phyloP scores from a whole-genome alignment of 2,113 vertebrate species.

The Larimichthys crocea region DNA sequence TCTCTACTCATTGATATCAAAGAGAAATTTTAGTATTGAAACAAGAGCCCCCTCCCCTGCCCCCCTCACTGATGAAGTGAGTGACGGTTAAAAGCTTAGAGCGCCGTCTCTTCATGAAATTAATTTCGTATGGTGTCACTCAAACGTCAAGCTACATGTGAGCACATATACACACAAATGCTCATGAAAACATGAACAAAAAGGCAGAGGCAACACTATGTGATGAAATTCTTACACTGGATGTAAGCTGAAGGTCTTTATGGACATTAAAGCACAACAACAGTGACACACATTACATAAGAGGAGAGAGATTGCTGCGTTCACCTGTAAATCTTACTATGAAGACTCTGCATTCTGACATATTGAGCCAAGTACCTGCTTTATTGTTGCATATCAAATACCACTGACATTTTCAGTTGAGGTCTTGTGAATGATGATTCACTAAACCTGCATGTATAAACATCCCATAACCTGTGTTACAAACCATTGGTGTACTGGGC shows the following conservation, averaged over 20 bases:
- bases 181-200: not conserved
- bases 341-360: conserved; percentile 15
- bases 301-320: not conserved
- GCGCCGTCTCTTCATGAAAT: conserved; percentile 30
- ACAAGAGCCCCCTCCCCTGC: conserved; percentile 1
- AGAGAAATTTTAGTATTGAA: conserved; percentile 5
- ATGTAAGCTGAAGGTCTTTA: not conserved
- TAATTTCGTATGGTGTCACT: conserved; percentile 36
- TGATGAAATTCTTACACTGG: not conserved
- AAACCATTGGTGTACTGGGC: not conserved
- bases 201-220: not conserved
- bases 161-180: conserved; percentile 6
- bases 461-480: conserved; percentile 21
- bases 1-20: conserved; percentile 26
- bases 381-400: conserved; percentile 16
- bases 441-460: conserved; percentile 4
- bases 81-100: conserved; percentile 40
- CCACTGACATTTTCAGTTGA: conserved; percentile 1
- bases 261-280: not conserved
- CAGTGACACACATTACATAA: not conserved
- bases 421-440: conserved; percentile 17
- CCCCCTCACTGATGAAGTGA: conserved; percentile 20
- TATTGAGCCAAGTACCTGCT: conserved; percentile 2
- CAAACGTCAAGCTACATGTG: conserved; percentile 21
- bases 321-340: conserved; percentile 15